These are phyloP conservation scores for Crocidura indochinensis DNA, from an alignment of 2,797 vertebrate genomes.

Conservation along the genomic window DNA sequence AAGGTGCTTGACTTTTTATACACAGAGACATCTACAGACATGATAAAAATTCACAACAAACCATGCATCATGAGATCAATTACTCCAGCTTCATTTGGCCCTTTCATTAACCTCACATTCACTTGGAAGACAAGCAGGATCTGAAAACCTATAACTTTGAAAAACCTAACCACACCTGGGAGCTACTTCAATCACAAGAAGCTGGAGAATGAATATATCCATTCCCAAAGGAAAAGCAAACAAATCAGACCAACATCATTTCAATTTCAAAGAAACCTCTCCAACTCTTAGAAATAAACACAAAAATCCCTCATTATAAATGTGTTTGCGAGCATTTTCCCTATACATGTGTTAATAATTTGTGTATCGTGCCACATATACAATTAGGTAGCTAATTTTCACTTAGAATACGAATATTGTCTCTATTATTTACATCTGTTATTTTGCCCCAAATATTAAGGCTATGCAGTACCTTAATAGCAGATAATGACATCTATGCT, in stretches of 20 bases:
- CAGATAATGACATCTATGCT: background rate
- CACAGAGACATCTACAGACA: background rate
- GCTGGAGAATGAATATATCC: constrained; percentile 10
- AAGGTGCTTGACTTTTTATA: constrained; percentile 38
- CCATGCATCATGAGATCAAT: constrained; percentile 13
- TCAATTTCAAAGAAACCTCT: constrained; percentile 32
- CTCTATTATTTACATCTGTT: background rate
- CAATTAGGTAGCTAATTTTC: background rate
- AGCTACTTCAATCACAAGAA: constrained; percentile 22
- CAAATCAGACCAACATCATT: constrained; percentile 45
- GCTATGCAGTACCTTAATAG: background rate
- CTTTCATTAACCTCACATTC: constrained; percentile 50
- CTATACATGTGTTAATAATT: background rate
- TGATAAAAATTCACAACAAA: constrained; percentile 51
- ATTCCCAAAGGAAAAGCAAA: constrained; percentile 19
- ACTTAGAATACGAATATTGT: background rate
- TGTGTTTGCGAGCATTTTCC: background rate
- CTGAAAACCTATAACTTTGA: constrained; percentile 2
- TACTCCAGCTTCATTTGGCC: background rate
- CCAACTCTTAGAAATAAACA: constrained; percentile 13
- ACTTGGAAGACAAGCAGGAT: constrained; percentile 24
- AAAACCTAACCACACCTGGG: background rate
- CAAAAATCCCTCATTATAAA: background rate
- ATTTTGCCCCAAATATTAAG: constrained; percentile 16
- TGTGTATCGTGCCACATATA: background rate